phyloP scores from a whole-genome alignment of 2,113 vertebrate genomes.

The Sander vitreus region DNA sequence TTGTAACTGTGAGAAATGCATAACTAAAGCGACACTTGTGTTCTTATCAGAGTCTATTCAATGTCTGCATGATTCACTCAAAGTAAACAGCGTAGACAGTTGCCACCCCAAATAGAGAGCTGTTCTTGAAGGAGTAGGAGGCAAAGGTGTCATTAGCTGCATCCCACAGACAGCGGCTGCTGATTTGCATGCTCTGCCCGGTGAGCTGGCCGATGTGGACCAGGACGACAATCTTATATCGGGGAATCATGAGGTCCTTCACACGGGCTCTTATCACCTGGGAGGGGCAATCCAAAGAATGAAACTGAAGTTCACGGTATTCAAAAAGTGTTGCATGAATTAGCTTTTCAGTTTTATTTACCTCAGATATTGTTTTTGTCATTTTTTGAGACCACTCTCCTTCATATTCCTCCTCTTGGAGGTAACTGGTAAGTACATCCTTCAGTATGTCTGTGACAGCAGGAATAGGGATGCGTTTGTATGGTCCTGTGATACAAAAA shows the following conservation, averaged over 20 bases:
- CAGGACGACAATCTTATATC: constrained; percentile 90
- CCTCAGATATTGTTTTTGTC: constrained; percentile 90
- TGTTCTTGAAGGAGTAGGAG: constrained; percentile 88
- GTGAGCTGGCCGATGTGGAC: constrained; percentile 89
- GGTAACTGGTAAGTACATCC: constrained; percentile 87
- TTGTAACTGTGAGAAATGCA: neutral
- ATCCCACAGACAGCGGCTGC: constrained; percentile 93
- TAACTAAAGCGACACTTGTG: neutral
- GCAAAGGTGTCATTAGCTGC: constrained; percentile 84
- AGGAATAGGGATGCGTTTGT: constrained; percentile 82
- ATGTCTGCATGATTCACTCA: constrained; percentile 79
- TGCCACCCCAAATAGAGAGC: constrained; percentile 89
- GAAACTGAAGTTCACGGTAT: neutral
- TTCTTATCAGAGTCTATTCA: neutral
- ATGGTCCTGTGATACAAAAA: constrained; percentile 79
- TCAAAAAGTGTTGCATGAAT: neutral
- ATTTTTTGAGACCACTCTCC: constrained; percentile 87
- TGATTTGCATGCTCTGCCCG: constrained; percentile 86
- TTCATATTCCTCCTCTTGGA: constrained; percentile 89
- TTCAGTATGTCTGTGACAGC: constrained; percentile 87
- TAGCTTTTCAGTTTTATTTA: constrained; percentile 56
- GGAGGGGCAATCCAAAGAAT: constrained; percentile 6
- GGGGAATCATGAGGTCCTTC: constrained; percentile 88
- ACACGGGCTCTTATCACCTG: constrained; percentile 89
- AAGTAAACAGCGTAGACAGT: constrained; percentile 89